Conservation (phyloP, 2,888 invertebrate genomes). For the Imbricaverruca yamaguchii region DNA sequence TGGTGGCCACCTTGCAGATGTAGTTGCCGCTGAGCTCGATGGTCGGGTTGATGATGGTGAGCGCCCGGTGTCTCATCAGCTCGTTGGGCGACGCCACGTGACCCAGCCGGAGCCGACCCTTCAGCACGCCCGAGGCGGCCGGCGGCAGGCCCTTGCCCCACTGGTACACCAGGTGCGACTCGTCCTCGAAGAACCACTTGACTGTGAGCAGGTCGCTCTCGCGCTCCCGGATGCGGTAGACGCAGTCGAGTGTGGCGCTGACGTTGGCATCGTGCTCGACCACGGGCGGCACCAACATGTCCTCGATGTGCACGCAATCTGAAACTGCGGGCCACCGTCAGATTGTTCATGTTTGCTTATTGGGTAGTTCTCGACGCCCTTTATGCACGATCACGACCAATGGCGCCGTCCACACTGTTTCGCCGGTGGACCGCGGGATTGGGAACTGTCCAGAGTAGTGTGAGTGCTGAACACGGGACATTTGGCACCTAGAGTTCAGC, state of each 20-base stretch:
- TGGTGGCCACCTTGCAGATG: constrained; percentile 54
- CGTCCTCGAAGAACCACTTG: constrained; percentile 65
- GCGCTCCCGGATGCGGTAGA: constrained; percentile 55
- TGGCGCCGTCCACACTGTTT: too few species aligned
- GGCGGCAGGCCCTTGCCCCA: constrained; percentile 45
- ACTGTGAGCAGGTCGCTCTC: constrained; percentile 52
- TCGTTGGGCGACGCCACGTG: constrained; percentile 52
- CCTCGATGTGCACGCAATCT: constrained; percentile 51
- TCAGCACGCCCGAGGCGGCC: constrained; percentile 42
- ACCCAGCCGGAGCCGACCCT: constrained; percentile 53
- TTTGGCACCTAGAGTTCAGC: too few species aligned
- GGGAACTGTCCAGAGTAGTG: too few species aligned
- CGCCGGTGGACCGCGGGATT: too few species aligned
- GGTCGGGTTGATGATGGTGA: constrained; percentile 59
- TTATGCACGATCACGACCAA: too few species aligned
- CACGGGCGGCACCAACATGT: constrained; percentile 53
- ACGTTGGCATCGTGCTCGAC: constrained; percentile 52
- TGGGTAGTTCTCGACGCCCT: too few species aligned
- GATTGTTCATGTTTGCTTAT: too few species aligned
- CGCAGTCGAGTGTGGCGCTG: constrained; percentile 59
- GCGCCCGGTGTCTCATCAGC: constrained; percentile 57
- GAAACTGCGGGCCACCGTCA: background rate
- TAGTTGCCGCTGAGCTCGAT: constrained; percentile 65
- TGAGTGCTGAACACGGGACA: too few species aligned
- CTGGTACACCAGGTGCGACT: constrained; percentile 61